Evolutionary conservation across 1,140 invertebrate species (phyloP).

Genomic region (Myzus persicae): DNA sequence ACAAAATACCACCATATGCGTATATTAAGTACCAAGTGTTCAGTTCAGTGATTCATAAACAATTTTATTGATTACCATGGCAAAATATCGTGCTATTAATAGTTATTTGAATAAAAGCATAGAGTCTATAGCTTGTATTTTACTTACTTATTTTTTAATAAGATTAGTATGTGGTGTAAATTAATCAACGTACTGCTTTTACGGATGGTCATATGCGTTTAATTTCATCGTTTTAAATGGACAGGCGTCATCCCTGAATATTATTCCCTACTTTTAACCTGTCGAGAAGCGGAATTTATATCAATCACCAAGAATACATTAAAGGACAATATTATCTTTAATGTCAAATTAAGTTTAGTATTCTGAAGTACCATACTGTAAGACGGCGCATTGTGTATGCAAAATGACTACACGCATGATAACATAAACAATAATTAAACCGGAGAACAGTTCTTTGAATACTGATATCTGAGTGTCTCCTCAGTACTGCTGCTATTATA

Average conservation of each 20-base stretch:
- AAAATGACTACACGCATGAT: constrained; percentile 20
- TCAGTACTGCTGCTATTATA: neutral
- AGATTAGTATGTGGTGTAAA: neutral
- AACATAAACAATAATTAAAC: neutral
- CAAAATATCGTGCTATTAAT: neutral
- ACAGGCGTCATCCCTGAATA: neutral
- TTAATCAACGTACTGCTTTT: neutral
- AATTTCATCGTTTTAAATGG: neutral
- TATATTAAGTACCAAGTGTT: neutral
- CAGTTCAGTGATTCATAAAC: neutral
- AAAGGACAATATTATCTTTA: neutral
- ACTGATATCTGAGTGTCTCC: neutral
- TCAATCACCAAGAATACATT: no score
- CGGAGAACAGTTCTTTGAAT: neutral
- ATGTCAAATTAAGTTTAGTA: neutral
- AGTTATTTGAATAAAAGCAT: neutral
- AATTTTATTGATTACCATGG: neutral
- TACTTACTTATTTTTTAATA: neutral
- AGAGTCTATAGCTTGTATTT: neutral
- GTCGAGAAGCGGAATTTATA: neutral
- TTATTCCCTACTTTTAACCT: neutral
- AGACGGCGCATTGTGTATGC: constrained; percentile 40
- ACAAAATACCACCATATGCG: neutral
- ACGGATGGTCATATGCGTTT: neutral
- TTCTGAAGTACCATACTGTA: neutral